Base-by-base conservation (phyloP, 2,797 vertebrate species). In the Pachyuromys duprasi region DNA sequence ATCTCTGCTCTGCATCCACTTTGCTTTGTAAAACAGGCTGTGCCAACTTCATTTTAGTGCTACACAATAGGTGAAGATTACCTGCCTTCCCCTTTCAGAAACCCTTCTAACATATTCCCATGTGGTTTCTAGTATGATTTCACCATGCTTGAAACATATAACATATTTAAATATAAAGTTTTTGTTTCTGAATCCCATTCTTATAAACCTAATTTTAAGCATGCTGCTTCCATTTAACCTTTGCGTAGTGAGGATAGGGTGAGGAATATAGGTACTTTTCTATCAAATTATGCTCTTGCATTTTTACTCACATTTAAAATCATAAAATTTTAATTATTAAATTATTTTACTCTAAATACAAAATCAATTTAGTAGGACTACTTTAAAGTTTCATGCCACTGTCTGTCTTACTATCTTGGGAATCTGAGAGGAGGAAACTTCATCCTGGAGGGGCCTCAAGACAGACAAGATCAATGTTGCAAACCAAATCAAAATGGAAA, bases 261-360 rank as follows among this genome's bases (percentile, higher is more conserved):
- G 3, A 76, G 9, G 36, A n/a, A 60, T 8, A 0, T 39, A 39
- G 22, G 18, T 4, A 63, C 12, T 49, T 89, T 89, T 45, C 26
- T 22, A 55, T 39, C 7, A 20, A 20, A 24, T 67, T 80, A 31
- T n/a, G 1, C 55, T 31, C 1, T 72, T 67, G 0, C 2, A 15
- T 26, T 83, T 36, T 94, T 82, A 80, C 26, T 72, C 78, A 42
- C 8, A 26, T 87, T 69, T 87, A 75, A 83, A 90, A 84, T 92
- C 74, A 33, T 15, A 84, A 17, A 74, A 55, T n/a, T 2, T 75
- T 92, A 81, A n/a, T 9, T 69, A 36, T 42, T 78, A 70, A 28
- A 31, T 60, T 22, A 65, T 76, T 95, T 49, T 74, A 80, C 36
- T 63, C 2, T 86, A 81, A 62, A 6, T 55, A 3, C 2, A 62